Evolutionary conservation across 2,888 invertebrate species (phyloP).

Genomic region (Synanthedon tipuliformis): DNA sequence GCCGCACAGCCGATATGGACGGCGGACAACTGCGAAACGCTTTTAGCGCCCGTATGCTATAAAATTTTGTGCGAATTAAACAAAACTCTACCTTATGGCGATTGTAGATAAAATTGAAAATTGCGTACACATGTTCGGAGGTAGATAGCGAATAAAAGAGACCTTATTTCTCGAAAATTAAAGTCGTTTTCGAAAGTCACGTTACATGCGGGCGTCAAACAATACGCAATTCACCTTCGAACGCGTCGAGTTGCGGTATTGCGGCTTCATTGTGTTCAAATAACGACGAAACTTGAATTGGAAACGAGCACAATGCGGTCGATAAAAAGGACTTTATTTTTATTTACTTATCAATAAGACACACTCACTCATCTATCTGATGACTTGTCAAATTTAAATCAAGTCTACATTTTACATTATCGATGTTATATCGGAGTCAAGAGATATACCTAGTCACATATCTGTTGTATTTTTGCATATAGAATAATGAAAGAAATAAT

Average conservation of each 20-base stretch:
- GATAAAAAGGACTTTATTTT: conserved; percentile 45
- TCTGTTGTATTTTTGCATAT: too few species aligned
- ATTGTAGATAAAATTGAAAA: conserved; percentile 20
- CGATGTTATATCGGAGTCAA: too few species aligned
- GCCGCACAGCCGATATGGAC: conserved; percentile 56
- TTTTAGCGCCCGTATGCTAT: conserved; percentile 60
- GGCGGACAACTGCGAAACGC: conserved; percentile 67
- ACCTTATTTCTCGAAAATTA: conserved; percentile 57
- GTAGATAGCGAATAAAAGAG: conserved; percentile 43
- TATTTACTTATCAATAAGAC: conserved; percentile 10
- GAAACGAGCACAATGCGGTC: conserved; percentile 46
- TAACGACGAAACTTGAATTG: conserved; percentile 58
- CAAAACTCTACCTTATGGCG: conserved; percentile 20
- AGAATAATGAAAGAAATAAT: too few species aligned
- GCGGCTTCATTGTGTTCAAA: conserved; percentile 68
- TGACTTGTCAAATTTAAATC: too few species aligned
- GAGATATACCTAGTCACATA: too few species aligned
- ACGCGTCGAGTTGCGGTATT: conserved; percentile 67
- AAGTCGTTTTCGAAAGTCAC: conserved; percentile 61
- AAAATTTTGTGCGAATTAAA: conserved; percentile 14
- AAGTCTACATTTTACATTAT: too few species aligned
- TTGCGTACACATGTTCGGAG: conserved; percentile 11
- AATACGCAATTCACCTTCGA: conserved; percentile 71
- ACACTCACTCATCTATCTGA: neutral
- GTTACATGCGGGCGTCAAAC: conserved; percentile 61